phyloP scores from a whole-genome alignment of 2,888 invertebrate species.

The Amphiduros pacificus region DNA sequence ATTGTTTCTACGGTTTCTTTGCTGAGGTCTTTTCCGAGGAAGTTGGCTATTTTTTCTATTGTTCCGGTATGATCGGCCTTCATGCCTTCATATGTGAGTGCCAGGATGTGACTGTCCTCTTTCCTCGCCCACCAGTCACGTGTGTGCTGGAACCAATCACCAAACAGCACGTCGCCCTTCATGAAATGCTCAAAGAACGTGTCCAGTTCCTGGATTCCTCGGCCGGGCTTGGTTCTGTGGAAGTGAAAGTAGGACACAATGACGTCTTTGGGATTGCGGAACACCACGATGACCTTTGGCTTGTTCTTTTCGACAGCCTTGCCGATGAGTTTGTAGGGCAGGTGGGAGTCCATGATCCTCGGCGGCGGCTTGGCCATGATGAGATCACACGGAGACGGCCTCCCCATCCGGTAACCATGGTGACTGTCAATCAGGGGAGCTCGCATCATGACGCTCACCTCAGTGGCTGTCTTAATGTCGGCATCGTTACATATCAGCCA shows the following conservation, averaged over 20 bases:
- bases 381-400: background rate
- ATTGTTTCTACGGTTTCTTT: background rate
- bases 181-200: constrained; percentile 8
- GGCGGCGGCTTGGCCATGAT: background rate
- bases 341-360: constrained; percentile 5
- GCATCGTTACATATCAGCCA: constrained; percentile 21
- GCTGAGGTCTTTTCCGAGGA: constrained; percentile 1
- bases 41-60: background rate
- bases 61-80: background rate
- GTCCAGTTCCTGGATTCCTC: background rate
- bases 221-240: background rate
- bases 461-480: constrained; percentile 12
- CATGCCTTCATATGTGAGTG: constrained; percentile 5
- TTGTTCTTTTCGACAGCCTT: background rate
- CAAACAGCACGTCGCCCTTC: background rate
- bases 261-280: constrained; percentile 7
- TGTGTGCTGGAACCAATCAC: background rate
- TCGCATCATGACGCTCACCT: background rate
- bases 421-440: background rate
- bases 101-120: background rate
- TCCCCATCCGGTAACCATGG: background rate
- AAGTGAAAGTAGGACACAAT: constrained; percentile 5
- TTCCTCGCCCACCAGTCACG: background rate
- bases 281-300: constrained; percentile 3
- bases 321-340: background rate